A percentile compares a stretch with the other conserved stretches of the same genome.
phyloP scores from a whole-genome alignment of 2,113 vertebrate species.

The Menidia beryllina region DNA sequence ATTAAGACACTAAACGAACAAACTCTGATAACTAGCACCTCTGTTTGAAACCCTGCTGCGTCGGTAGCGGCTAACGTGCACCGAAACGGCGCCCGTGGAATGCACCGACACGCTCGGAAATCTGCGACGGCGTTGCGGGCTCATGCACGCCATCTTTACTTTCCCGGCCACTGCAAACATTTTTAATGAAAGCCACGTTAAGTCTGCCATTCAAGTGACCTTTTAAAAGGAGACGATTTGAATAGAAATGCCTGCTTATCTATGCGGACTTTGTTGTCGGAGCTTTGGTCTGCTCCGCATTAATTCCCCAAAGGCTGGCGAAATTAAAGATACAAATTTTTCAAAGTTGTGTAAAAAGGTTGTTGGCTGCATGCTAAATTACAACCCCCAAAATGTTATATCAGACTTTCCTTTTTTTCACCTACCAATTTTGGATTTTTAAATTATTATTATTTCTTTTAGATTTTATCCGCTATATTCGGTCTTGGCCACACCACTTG shows the following conservation, averaged over 20 bases:
- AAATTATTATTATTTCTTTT: neutral
- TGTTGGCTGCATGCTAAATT: neutral
- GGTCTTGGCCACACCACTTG: neutral
- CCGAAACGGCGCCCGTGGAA: too few relatives aligned
- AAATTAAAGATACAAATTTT: slow-evolving; percentile 6
- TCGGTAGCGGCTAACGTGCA: too few relatives aligned
- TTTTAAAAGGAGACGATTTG: slow-evolving; percentile 27
- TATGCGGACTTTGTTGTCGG: neutral
- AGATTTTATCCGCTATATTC: too few relatives aligned
- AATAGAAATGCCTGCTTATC: slow-evolving; percentile 38
- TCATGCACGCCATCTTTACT: neutral
- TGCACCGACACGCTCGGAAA: too few relatives aligned
- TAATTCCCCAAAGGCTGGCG: slow-evolving; percentile 4
- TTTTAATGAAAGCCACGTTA: slow-evolving; percentile 8
- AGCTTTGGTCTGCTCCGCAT: neutral
- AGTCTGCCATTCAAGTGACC: slow-evolving; percentile 32
- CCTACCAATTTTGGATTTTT: neutral
- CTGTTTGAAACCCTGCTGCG: too few relatives aligned
- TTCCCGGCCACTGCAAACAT: neutral
- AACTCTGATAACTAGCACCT: too few relatives aligned
- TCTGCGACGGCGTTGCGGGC: too few relatives aligned
- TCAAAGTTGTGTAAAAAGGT: slow-evolving; percentile 2
- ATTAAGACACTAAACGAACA: too few relatives aligned
- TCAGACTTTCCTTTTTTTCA: slow-evolving; percentile 17
- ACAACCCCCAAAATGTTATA: neutral